Evolutionary conservation across 1,140 invertebrate species (phyloP).

Genomic region (Oryctes rhinoceros): DNA sequence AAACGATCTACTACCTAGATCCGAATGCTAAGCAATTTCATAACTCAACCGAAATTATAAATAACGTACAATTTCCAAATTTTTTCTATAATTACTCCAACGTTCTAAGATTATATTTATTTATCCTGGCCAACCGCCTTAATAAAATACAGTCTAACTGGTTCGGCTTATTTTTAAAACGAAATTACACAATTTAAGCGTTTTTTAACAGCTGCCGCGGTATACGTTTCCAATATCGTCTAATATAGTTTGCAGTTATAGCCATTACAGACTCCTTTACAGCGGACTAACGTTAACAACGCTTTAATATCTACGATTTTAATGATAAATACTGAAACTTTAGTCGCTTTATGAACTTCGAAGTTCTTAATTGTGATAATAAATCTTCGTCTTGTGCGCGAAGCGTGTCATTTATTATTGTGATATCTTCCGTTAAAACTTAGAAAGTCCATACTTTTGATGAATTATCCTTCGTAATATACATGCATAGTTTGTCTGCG

Average conservation of each 20-base stretch:
- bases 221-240: too few species aligned
- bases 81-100: not conserved
- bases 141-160: not conserved
- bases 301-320: not conserved
- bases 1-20: not conserved
- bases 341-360: not conserved
- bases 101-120: not conserved
- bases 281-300: not conserved
- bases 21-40: not conserved
- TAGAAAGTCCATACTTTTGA: not conserved
- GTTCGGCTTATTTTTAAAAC: not conserved
- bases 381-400: not conserved
- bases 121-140: not conserved
- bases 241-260: not conserved
- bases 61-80: not conserved
- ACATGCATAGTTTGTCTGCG: not conserved
- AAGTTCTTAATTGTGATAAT: conserved; percentile 1
- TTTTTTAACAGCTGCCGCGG: not conserved
- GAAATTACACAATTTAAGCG: not conserved
- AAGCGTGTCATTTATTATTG: not conserved
- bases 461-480: not conserved
- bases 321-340: not conserved
- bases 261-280: not conserved
- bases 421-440: not conserved
- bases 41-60: not conserved